A percentile compares a stretch with the other conserved stretches of the same genome.
These are phyloP conservation scores for Sarcophaga caerulescens DNA, from an alignment of 2,888 invertebrate genomes.

Conservation along the genomic window DNA sequence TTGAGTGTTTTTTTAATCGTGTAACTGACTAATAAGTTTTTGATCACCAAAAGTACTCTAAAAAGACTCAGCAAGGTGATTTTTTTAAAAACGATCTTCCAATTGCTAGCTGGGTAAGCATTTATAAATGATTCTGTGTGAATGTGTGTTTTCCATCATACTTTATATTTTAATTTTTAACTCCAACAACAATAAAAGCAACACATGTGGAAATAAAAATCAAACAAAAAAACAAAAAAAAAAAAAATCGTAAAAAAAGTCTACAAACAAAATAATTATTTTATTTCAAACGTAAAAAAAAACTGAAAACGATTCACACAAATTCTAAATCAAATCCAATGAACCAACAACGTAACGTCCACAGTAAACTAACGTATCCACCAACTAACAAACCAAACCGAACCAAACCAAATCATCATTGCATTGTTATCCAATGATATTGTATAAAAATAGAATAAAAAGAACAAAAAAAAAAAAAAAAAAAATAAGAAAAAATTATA, in stretches of 20 bases:
- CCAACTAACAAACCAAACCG: too few species aligned
- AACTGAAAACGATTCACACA: slow-evolving; percentile 12
- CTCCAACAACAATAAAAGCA: slow-evolving; percentile 1
- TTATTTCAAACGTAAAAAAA: slow-evolving; percentile 38
- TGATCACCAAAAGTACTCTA: too few species aligned
- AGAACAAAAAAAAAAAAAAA: slow-evolving; percentile 17
- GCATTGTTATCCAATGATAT: slow-evolving; percentile 67
- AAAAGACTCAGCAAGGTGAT: too few species aligned
- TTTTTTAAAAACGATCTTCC: too few species aligned
- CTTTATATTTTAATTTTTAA: neutral
- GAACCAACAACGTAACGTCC: slow-evolving; percentile 61
- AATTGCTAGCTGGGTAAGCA: too few species aligned
- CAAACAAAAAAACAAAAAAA: too few species aligned
- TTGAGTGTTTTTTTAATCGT: too few species aligned
- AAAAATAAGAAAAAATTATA: neutral
- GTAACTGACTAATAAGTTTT: too few species aligned
- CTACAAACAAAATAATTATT: slow-evolving; percentile 39
- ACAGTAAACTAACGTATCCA: neutral
- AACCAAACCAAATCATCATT: slow-evolving; percentile 24
- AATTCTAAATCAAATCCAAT: slow-evolving; percentile 60
- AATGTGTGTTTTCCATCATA: neutral
- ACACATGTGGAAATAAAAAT: neutral
- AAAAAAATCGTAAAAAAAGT: slow-evolving; percentile 17
- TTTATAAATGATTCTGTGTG: slow-evolving; percentile 19
- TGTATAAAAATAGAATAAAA: slow-evolving; percentile 43